These are phyloP conservation scores for Phalanger gymnotis DNA, from an alignment of 2,797 vertebrate genomes.

Conservation along the genomic window DNA sequence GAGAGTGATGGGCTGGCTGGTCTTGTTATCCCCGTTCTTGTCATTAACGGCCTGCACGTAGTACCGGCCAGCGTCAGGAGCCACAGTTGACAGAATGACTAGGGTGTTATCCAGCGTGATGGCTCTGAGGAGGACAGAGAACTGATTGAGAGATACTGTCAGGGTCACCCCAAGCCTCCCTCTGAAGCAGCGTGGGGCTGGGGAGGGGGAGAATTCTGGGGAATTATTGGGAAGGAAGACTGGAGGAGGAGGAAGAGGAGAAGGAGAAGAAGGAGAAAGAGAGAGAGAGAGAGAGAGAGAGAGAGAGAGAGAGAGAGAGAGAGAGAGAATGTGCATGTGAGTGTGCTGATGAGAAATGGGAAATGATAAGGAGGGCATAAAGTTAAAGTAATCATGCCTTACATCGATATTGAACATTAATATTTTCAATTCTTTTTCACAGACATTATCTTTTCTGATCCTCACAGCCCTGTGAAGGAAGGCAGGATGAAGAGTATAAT, in stretches of 20 bases:
- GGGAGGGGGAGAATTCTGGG: not conserved
- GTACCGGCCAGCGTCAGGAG: conserved; percentile 95
- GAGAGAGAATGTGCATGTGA: too few species aligned
- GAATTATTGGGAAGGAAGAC: not conserved
- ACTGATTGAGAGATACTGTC: not conserved
- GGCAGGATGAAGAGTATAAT: not conserved
- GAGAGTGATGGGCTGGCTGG: conserved; percentile 94
- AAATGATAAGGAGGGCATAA: not conserved
- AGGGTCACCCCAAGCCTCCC: not conserved
- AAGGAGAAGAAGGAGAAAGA: too few species aligned
- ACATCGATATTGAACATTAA: not conserved
- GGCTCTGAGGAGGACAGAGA: conserved; percentile 86
- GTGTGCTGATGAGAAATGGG: not conserved
- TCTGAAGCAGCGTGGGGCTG: not conserved
- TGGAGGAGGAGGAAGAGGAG: not conserved
- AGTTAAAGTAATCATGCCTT: not conserved
- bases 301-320: too few species aligned
- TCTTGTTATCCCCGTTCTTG: conserved; percentile 99
- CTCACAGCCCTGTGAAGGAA: not conserved
- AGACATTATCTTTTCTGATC: not conserved
- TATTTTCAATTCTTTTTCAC: not conserved
- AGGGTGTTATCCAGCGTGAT: conserved; percentile 97
- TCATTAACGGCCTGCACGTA: conserved; percentile 98
- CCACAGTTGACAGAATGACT: conserved; percentile 96
- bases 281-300: too few species aligned